These are phyloP conservation scores for Drosophila rhopaloa DNA, from an alignment of 1,140 invertebrate species.

Conservation along the genomic window DNA sequence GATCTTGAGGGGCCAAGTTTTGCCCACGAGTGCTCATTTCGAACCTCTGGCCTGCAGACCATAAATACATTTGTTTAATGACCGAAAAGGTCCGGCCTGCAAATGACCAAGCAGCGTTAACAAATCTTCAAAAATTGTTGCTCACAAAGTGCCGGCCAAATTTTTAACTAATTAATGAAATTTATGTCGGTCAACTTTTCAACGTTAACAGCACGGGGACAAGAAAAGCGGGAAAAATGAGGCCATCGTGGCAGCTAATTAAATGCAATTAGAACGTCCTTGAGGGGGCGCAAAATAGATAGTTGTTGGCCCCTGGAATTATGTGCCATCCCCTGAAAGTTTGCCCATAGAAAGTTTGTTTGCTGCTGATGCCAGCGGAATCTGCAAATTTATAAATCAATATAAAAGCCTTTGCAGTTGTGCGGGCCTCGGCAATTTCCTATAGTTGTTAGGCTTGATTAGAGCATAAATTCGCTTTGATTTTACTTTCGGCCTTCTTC, in stretches of 20 bases:
- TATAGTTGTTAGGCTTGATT: conserved; percentile 40
- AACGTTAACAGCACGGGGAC: conserved; percentile 6
- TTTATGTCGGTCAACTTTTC: conserved; percentile 74
- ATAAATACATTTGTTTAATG: conserved; percentile 66
- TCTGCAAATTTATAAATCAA: conserved; percentile 55
- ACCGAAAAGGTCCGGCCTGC: conserved; percentile 35
- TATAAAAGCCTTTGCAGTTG: conserved; percentile 29
- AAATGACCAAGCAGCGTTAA: conserved; percentile 54
- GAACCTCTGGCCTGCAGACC: conserved; percentile 16
- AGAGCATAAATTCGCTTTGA: conserved; percentile 32
- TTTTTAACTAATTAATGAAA: conserved; percentile 74
- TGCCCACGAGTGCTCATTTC: conserved; percentile 8
- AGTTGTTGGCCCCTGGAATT: conserved; percentile 29
- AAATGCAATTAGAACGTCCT: conserved; percentile 59
- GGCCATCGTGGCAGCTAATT: conserved; percentile 59
- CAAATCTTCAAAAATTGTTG: conserved; percentile 67
- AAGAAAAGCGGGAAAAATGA: conserved; percentile 24
- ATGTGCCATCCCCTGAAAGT: conserved; percentile 44
- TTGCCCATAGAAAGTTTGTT: conserved; percentile 65
- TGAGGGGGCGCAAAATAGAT: conserved; percentile 26
- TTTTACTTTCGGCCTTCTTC: conserved; percentile 13
- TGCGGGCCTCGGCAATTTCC: conserved; percentile 26
- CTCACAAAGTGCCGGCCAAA: conserved; percentile 41
- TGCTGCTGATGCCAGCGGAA: conserved; percentile 63
- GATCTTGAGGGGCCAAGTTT: conserved; percentile 28